Conservation (phyloP, 1,140 invertebrate genomes). For the Ridgeia piscesae region DNA sequence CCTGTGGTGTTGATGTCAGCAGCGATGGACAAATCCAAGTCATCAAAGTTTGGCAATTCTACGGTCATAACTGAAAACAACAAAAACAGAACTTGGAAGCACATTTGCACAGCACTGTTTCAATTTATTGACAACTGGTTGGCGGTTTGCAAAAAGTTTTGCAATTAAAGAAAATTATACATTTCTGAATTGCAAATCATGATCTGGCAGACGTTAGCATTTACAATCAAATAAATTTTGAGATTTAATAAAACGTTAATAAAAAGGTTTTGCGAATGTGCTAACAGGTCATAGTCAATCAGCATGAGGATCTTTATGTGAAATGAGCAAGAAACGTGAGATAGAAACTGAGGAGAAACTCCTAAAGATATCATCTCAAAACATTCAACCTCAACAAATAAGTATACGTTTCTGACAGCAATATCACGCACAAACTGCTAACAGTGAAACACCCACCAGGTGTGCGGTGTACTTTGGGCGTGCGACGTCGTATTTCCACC, state of each 20-base stretch:
- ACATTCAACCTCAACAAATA: too few relatives aligned
- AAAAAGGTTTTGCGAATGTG: too few relatives aligned
- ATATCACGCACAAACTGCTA: too few relatives aligned
- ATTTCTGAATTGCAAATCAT: neutral
- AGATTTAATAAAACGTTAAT: too few relatives aligned
- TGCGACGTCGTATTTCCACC: slow-evolving; percentile 15
- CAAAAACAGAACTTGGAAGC: neutral
- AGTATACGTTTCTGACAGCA: too few relatives aligned
- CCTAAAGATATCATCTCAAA: too few relatives aligned
- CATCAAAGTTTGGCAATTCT: slow-evolving; percentile 16
- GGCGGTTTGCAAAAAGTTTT: neutral
- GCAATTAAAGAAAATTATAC: too few relatives aligned
- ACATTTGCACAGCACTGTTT: neutral
- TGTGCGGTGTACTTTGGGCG: slow-evolving; percentile 2
- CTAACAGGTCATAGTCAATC: neutral
- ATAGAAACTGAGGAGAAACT: too few relatives aligned
- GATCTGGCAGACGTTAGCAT: neutral
- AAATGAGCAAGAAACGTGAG: too few relatives aligned
- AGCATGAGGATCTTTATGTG: neutral
- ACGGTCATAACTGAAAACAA: neutral
- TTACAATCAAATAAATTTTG: too few relatives aligned
- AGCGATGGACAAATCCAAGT: slow-evolving; percentile 21
- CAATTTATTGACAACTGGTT: neutral
- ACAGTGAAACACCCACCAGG: neutral
- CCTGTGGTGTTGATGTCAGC: neutral